Percentiles rank a stretch among this genome's conserved stretches.
phyloP scores from a whole-genome alignment of 2,797 vertebrate genomes.

The Centroberyx gerrardi region DNA sequence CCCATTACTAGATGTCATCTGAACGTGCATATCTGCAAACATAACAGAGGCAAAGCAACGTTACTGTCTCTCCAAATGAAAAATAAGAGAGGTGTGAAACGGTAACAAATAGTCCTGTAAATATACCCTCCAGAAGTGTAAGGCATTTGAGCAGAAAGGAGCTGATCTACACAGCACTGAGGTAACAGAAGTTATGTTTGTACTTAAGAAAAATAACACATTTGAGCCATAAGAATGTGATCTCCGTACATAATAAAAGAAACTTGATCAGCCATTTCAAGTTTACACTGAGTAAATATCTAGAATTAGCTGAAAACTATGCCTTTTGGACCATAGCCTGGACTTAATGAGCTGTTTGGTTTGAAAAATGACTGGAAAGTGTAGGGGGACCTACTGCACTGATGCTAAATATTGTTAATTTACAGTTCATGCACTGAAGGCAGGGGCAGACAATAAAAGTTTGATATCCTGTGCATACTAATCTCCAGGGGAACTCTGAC shows the following conservation, averaged over 20 bases:
- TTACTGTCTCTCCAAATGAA: not conserved
- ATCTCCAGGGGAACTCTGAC: no score
- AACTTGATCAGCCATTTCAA: no score
- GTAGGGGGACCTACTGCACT: no score
- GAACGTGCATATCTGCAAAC: slow-evolving; percentile 17
- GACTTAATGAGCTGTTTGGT: no score
- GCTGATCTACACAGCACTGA: not conserved
- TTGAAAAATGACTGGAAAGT: no score
- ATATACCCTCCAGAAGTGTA: not conserved
- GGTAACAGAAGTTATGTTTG: not conserved
- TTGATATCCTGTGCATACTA: no score
- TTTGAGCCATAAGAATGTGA: not conserved
- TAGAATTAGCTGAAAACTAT: no score
- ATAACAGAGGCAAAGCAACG: slow-evolving; percentile 1
- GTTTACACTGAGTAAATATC: no score
- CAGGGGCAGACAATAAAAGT: no score
- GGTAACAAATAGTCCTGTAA: not conserved
- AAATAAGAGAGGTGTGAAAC: not conserved
- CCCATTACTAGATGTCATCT: slow-evolving; percentile 43
- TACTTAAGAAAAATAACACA: not conserved
- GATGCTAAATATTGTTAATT: no score
- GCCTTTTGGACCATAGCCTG: no score
- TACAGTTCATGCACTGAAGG: no score
- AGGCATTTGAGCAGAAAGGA: not conserved
- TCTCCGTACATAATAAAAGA: not conserved